Conservation (phyloP, 30 jellyfish, hydroid and myxozoan genomes). For the Chironex yamaguchii region DNA sequence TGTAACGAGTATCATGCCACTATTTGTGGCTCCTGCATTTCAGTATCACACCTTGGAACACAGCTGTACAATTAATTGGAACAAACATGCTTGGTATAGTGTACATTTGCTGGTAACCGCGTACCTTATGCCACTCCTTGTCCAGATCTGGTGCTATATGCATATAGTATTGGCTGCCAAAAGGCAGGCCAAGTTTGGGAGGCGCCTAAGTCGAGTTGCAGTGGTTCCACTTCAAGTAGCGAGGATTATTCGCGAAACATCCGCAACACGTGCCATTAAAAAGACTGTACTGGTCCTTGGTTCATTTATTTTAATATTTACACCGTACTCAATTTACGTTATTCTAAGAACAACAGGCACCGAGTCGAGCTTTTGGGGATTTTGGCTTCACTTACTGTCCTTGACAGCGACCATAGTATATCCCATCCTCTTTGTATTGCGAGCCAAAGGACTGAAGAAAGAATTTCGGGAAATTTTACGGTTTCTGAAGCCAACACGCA, state of each 20-base stretch:
- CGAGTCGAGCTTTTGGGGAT: not conserved
- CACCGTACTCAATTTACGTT: slow-evolving; percentile 36
- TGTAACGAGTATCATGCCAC: slow-evolving; percentile 73
- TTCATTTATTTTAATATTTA: slow-evolving; percentile 48
- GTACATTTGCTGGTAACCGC: slow-evolving; percentile 17
- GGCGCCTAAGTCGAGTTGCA: slow-evolving; percentile 84
- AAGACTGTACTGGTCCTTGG: slow-evolving; percentile 63
- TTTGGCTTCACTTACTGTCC: not conserved
- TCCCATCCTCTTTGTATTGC: slow-evolving; percentile 77
- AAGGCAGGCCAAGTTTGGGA: slow-evolving; percentile 74
- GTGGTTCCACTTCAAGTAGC: slow-evolving; percentile 73
- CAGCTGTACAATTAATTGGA: slow-evolving; percentile 72
- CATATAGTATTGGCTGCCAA: slow-evolving; percentile 63
- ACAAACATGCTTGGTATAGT: slow-evolving; percentile 24
- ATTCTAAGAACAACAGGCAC: not conserved
- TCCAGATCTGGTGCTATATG: slow-evolving; percentile 55
- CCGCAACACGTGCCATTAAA: slow-evolving; percentile 70
- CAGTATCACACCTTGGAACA: not conserved
- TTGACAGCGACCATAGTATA: slow-evolving; percentile 17
- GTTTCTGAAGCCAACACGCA: not conserved
- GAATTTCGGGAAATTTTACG: slow-evolving; percentile 37
- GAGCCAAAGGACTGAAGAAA: slow-evolving; percentile 62
- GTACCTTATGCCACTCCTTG: slow-evolving; percentile 46
- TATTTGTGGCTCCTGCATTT: slow-evolving; percentile 75
- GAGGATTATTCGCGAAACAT: slow-evolving; percentile 76